Conservation (phyloP, 2,888 invertebrate genomes). For the Ormyrus rosae region DNA sequence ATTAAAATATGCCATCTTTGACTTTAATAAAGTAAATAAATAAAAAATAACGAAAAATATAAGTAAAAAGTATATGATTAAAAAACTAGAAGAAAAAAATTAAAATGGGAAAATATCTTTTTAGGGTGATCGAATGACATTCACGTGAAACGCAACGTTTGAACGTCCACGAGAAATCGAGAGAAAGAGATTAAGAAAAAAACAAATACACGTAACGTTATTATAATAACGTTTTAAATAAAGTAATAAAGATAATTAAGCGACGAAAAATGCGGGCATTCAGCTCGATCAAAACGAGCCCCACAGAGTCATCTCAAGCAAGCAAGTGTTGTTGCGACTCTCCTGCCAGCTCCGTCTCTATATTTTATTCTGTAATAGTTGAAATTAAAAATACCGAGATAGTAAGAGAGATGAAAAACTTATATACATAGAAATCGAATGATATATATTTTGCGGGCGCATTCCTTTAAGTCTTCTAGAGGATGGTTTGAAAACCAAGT, state of each 20-base stretch:
- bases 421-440: slow-evolving; percentile 26
- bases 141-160: slow-evolving; percentile 56
- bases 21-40: slow-evolving; percentile 42
- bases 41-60: slow-evolving; percentile 47
- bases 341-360: slow-evolving; percentile 47
- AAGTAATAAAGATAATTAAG: slow-evolving; percentile 11
- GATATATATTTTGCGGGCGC: slow-evolving; percentile 49
- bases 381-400: slow-evolving; percentile 18
- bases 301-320: slow-evolving; percentile 29
- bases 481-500: background rate
- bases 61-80: slow-evolving; percentile 11
- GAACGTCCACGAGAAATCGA: slow-evolving; percentile 48
- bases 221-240: slow-evolving; percentile 37
- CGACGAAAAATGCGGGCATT: slow-evolving; percentile 26
- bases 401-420: slow-evolving; percentile 12
- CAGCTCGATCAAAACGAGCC: slow-evolving; percentile 13
- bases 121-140: slow-evolving; percentile 58
- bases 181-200: slow-evolving; percentile 32
- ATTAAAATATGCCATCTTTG: slow-evolving; percentile 41
- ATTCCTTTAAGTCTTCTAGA: slow-evolving; percentile 52
- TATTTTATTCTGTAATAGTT: slow-evolving; percentile 30
- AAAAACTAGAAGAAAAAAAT: slow-evolving; percentile 38
- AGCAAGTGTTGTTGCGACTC: slow-evolving; percentile 46
- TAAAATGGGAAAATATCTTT: slow-evolving; percentile 56
- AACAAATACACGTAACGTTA: slow-evolving; percentile 39